These are phyloP conservation scores for Euura saliciscinereae DNA, from an alignment of 1,140 invertebrate genomes.

Conservation along the genomic window DNA sequence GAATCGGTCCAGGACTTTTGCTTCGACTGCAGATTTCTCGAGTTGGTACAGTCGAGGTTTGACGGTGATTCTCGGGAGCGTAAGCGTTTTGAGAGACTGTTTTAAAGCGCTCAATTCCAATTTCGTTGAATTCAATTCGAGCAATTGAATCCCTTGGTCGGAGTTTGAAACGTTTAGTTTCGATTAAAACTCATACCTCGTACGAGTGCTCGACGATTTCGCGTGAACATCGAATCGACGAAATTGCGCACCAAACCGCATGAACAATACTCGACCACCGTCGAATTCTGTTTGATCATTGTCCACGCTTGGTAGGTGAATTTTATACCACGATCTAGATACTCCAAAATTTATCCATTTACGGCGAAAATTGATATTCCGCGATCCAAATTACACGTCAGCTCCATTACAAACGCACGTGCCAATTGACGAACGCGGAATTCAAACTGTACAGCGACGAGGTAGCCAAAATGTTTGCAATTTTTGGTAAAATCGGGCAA, in stretches of 20 bases:
- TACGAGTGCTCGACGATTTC: background rate
- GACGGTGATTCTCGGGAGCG: no score
- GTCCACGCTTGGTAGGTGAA: background rate
- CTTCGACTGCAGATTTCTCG: no score
- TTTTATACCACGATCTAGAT: no score
- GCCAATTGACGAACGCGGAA: no score
- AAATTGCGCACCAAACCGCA: background rate
- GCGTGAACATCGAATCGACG: background rate
- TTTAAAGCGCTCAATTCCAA: background rate
- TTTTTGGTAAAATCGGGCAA: background rate
- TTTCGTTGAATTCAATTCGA: background rate
- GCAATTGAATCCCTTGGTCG: background rate
- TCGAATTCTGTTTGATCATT: background rate
- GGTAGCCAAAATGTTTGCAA: background rate
- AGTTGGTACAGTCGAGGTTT: no score
- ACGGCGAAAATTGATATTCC: no score
- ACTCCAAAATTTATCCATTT: no score
- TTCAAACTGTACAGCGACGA: no score
- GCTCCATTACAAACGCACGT: no score
- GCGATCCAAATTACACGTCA: no score
- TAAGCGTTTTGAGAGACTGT: background rate
- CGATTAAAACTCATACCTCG: background rate
- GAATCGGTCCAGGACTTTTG: no score
- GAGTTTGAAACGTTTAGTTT: conserved; percentile 1
- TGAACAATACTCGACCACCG: background rate